phyloP scores from a whole-genome alignment of 2,113 vertebrate genomes.

The Sinocyclocheilus grahami region DNA sequence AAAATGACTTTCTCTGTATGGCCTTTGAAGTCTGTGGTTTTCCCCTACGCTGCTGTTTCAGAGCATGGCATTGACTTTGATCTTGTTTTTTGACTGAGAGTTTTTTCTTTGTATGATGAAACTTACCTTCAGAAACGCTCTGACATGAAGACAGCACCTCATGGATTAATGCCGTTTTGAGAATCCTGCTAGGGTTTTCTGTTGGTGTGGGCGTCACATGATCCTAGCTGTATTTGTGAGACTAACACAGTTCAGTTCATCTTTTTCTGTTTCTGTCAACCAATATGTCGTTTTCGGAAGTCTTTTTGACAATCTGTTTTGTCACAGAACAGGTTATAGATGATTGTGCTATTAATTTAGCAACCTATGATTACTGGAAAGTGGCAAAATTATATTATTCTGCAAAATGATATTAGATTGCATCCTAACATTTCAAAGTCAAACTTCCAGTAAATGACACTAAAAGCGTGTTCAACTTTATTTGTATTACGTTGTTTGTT shows the following conservation, averaged over 20 bases:
- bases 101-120: not conserved
- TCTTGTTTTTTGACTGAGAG: slow-evolving; percentile 23
- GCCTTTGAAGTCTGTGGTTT: slow-evolving; percentile 79
- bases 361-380: not conserved
- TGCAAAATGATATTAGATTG: not conserved
- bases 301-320: not conserved
- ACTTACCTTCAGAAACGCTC: slow-evolving; percentile 8
- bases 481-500: not conserved
- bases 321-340: not conserved
- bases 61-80: slow-evolving; percentile 59
- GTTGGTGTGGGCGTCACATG: not conserved
- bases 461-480: not conserved
- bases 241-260: no score
- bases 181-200: not conserved
- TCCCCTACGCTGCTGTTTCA: slow-evolving; percentile 66
- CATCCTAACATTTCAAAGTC: not conserved
- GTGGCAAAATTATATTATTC: not conserved
- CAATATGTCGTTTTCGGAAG: no score
- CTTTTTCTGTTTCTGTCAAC: not conserved
- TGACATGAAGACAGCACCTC: not conserved
- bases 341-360: not conserved
- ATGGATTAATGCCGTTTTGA: not conserved
- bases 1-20: slow-evolving; percentile 79
- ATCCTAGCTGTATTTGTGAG: not conserved
- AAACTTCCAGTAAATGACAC: not conserved